These are phyloP conservation scores for Plagodis pulveraria DNA, from an alignment of 2,888 invertebrate genomes.

Conservation along the genomic window DNA sequence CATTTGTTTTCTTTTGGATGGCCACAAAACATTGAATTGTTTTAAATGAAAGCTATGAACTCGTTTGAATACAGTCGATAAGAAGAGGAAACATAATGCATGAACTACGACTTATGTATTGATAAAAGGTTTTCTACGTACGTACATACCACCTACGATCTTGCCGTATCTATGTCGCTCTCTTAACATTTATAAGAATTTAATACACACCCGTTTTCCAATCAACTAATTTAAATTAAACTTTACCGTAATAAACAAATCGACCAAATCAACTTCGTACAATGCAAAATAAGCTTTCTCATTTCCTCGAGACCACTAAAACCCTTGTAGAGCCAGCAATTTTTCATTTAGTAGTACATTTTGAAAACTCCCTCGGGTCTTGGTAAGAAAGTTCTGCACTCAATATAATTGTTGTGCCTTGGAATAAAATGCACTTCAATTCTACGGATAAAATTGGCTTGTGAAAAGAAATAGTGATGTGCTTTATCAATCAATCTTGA, in stretches of 20 bases:
- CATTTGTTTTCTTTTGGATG: too few relatives aligned
- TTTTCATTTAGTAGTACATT: slow-evolving; percentile 48
- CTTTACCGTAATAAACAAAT: slow-evolving; percentile 1
- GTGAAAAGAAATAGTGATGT: slow-evolving; percentile 44
- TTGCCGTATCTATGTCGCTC: too few relatives aligned
- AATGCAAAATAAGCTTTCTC: slow-evolving; percentile 24
- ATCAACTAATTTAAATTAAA: background rate
- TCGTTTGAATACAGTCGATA: too few relatives aligned
- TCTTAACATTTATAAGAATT: too few relatives aligned
- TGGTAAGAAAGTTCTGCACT: slow-evolving; percentile 62
- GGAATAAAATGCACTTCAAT: slow-evolving; percentile 44
- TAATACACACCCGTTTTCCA: too few relatives aligned
- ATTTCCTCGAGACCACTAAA: slow-evolving; percentile 31
- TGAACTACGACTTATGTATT: too few relatives aligned
- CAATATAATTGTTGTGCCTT: slow-evolving; percentile 62
- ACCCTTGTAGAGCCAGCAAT: slow-evolving; percentile 38
- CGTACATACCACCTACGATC: too few relatives aligned
- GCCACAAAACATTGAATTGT: too few relatives aligned
- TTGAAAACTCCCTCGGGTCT: slow-evolving; percentile 48
- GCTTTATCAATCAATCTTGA: slow-evolving; percentile 5
- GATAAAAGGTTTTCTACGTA: too few relatives aligned
- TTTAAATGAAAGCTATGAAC: too few relatives aligned
- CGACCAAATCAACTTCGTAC: slow-evolving; percentile 16
- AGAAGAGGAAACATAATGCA: too few relatives aligned
- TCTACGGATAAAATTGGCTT: slow-evolving; percentile 47